Percentiles rank a stretch among this genome's conserved stretches.
These are phyloP conservation scores for Cirrhinus molitorella DNA, from an alignment of 2,797 vertebrate genomes.

Conservation along the genomic window DNA sequence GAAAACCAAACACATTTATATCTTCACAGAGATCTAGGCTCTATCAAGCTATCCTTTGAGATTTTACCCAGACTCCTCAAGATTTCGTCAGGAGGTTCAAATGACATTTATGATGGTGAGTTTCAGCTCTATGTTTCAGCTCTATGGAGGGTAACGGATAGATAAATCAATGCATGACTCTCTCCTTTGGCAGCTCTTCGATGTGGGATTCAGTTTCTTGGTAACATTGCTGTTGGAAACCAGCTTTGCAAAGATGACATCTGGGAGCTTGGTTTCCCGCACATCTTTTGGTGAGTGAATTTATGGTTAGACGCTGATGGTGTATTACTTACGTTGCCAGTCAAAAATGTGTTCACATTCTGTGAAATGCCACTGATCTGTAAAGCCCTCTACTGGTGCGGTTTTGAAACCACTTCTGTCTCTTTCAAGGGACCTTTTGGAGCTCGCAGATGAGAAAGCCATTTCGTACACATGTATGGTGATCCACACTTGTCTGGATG, in stretches of 20 bases:
- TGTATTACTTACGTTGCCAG: conserved; percentile 44
- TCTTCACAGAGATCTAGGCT: conserved; percentile 54
- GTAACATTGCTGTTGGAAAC: conserved; percentile 83
- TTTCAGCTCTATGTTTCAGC: conserved; percentile 7
- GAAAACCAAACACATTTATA: background rate
- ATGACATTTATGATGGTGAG: conserved; percentile 58
- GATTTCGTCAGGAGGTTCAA: conserved; percentile 36
- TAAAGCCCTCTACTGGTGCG: background rate
- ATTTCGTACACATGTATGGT: conserved; percentile 90
- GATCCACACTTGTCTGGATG: conserved; percentile 89
- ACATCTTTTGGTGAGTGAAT: conserved; percentile 79
- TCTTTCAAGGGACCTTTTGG: conserved; percentile 83
- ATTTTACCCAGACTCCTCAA: conserved; percentile 53
- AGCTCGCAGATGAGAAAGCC: conserved; percentile 83
- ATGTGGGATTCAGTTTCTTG: conserved; percentile 85
- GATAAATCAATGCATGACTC: conserved; percentile 35
- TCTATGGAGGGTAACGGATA: background rate
- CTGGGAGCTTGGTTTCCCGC: conserved; percentile 78
- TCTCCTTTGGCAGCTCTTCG: conserved; percentile 73
- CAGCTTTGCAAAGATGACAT: conserved; percentile 80
- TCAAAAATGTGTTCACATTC: conserved; percentile 30
- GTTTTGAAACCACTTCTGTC: conserved; percentile 36
- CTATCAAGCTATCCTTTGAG: conserved; percentile 51
- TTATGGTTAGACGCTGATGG: conserved; percentile 36
- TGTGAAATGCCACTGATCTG: conserved; percentile 15